Percentiles rank a stretch among this genome's conserved stretches.
Evolutionary conservation across 2,888 invertebrate species (phyloP).

Genomic region (Linyphia triangularis): DNA sequence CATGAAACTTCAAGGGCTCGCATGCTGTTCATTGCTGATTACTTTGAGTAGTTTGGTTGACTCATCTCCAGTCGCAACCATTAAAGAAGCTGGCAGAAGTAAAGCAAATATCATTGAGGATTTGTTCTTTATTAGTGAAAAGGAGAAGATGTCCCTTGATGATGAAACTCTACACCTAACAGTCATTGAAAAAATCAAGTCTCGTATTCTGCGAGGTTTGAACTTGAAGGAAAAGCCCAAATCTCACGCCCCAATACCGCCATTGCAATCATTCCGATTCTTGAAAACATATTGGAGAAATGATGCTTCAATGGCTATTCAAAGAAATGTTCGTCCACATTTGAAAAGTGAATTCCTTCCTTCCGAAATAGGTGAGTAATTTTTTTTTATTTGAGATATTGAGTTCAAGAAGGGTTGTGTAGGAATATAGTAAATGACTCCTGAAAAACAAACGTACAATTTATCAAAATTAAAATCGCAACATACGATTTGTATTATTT

Average conservation of each 20-base stretch:
- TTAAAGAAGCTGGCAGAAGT: neutral
- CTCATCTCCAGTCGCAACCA: neutral
- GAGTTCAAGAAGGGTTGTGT: neutral
- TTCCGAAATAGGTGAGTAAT: constrained; percentile 38
- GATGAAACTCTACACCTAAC: constrained; percentile 1
- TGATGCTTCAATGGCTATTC: neutral
- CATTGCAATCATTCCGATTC: neutral
- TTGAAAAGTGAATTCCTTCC: constrained; percentile 11
- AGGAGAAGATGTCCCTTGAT: constrained; percentile 3
- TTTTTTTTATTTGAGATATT: neutral
- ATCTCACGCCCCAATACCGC: constrained; percentile 18
- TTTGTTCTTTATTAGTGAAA: constrained; percentile 34
- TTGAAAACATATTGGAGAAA: neutral
- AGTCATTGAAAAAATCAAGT: constrained; percentile 37
- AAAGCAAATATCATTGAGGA: constrained; percentile 6
- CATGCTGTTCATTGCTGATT: neutral
- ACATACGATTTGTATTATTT: no score
- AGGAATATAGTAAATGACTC: neutral
- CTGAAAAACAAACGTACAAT: neutral
- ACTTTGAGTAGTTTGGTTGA: neutral
- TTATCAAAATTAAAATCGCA: no score
- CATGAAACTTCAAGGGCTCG: neutral
- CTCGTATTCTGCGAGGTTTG: constrained; percentile 28
- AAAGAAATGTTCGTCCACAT: neutral
- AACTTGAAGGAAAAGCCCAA: constrained; percentile 19